Percentiles rank a stretch among this genome's conserved stretches.
phyloP scores from a whole-genome alignment of 2,888 invertebrate genomes.

The Stenodema calcarata region DNA sequence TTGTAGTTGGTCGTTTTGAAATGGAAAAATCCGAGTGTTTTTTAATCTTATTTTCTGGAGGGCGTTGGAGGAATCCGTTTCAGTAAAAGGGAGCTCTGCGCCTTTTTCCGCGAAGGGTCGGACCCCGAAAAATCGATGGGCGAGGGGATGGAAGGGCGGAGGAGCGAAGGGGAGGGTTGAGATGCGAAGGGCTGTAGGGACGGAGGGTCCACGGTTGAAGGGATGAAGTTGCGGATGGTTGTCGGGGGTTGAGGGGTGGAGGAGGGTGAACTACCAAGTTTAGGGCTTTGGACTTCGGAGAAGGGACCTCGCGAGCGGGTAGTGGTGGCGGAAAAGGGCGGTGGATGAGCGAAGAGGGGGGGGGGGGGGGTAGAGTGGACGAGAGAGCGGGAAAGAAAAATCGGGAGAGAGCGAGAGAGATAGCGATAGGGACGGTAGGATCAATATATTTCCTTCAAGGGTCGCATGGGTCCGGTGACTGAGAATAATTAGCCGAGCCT shows the following conservation, averaged over 20 bases:
- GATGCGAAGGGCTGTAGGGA: not conserved
- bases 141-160: not conserved
- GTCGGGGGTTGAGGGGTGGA: not conserved
- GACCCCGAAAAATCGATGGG: not conserved
- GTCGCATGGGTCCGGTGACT: slow-evolving; percentile 21
- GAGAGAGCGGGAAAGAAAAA: not conserved
- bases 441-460: slow-evolving; percentile 24
- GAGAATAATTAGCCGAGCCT: slow-evolving; percentile 5
- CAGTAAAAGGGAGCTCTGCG: not conserved
- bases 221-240: not conserved
- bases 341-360: not conserved
- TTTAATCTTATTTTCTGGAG: not conserved
- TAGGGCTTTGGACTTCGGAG: not conserved
- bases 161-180: not conserved
- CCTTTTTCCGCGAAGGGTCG: slow-evolving; percentile 21
- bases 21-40: not conserved
- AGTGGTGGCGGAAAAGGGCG: not conserved
- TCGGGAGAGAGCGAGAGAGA: slow-evolving; percentile 18
- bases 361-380: not conserved
- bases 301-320: not conserved
- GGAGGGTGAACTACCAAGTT: not conserved
- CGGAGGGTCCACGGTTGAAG: not conserved
- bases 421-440: not conserved
- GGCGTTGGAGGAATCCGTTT: not conserved
- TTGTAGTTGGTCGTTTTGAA: not conserved